Percentiles rank a stretch among this genome's conserved stretches.
Evolutionary conservation across 2,113 vertebrate species (phyloP).

Genomic region (Pao palembangensis): DNA sequence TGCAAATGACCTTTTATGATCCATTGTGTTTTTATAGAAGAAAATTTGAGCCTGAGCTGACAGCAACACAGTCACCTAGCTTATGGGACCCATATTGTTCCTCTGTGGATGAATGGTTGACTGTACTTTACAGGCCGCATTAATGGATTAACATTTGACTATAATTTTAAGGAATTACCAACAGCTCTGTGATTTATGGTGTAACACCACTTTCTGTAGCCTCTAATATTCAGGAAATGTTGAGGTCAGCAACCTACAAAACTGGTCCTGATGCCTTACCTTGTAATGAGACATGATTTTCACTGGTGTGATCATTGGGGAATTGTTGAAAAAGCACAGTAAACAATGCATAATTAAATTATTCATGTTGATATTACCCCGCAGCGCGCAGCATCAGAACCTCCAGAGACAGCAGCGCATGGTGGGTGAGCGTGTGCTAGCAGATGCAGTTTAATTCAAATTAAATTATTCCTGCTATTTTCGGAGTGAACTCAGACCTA

Average conservation of each 20-base stretch:
- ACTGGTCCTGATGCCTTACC: background rate
- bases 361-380: constrained; percentile 26
- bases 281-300: constrained; percentile 6
- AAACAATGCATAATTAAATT: constrained; percentile 11
- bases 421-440: background rate
- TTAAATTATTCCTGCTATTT: constrained; percentile 40
- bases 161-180: too few relatives aligned
- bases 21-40: constrained; percentile 17
- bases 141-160: too few relatives aligned
- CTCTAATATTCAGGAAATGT: too few relatives aligned
- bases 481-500: constrained; percentile 29
- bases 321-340: constrained; percentile 4
- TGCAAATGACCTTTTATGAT: constrained; percentile 3
- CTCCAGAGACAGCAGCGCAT: constrained; percentile 8
- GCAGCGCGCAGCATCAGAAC: constrained; percentile 6
- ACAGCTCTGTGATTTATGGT: too few relatives aligned
- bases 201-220: too few relatives aligned
- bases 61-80: background rate
- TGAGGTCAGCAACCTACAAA: too few relatives aligned
- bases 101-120: too few relatives aligned
- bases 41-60: constrained; percentile 17
- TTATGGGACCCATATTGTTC: too few relatives aligned
- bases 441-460: constrained; percentile 25
- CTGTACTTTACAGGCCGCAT: too few relatives aligned
- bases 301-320: constrained; percentile 2